phyloP scores from a whole-genome alignment of 2,113 vertebrate species.

The Salminus brasiliensis region DNA sequence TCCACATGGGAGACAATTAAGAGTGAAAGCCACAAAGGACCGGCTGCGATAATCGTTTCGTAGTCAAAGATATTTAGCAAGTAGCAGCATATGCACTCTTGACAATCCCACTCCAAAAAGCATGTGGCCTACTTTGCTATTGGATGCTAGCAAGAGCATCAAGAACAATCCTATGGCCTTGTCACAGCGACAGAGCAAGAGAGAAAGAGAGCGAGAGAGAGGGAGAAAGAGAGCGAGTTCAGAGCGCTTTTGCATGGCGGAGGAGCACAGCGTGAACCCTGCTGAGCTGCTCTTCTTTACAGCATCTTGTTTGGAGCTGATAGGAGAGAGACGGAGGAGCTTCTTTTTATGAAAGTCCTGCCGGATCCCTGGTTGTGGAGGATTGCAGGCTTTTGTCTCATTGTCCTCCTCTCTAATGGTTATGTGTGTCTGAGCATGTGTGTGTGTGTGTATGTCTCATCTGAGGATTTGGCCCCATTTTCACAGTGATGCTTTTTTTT shows the following conservation, averaged over 20 bases:
- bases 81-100: not conserved
- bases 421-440: conserved; percentile 29
- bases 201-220: not conserved
- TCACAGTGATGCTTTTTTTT: not conserved
- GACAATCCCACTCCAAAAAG: conserved; percentile 32
- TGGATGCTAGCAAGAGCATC: conserved; percentile 39
- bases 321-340: conserved; percentile 33
- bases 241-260: conserved; percentile 37
- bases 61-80: conserved; percentile 14
- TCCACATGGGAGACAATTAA: not conserved
- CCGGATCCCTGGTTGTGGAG: conserved; percentile 40
- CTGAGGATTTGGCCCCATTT: conserved; percentile 27
- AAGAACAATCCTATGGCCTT: conserved; percentile 37
- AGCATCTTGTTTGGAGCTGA: conserved; percentile 48
- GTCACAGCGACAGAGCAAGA: not conserved
- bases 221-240: conserved; percentile 36
- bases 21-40: not conserved
- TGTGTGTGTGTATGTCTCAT: conserved; percentile 4
- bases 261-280: conserved; percentile 53
- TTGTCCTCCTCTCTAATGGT: conserved; percentile 46
- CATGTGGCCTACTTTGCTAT: conserved; percentile 47
- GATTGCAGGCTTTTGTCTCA: conserved; percentile 47
- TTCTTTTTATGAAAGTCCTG: conserved; percentile 34
- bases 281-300: conserved; percentile 46
- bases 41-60: not conserved